phyloP scores from a whole-genome alignment of 2,113 vertebrate species.

The Chloropsis cyanopogon region DNA sequence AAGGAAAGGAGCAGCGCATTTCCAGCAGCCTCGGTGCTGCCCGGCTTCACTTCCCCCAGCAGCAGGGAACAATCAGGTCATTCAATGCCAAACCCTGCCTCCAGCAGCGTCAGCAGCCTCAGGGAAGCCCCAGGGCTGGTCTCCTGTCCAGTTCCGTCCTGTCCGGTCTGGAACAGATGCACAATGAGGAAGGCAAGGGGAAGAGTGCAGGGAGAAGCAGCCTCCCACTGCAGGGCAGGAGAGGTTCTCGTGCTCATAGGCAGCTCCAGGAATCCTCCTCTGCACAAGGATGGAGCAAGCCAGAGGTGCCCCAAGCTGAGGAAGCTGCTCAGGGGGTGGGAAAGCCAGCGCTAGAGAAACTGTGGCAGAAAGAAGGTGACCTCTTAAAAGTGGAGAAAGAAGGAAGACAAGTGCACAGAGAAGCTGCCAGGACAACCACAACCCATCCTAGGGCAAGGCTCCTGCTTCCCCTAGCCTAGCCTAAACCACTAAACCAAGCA shows the following conservation, averaged over 20 bases:
- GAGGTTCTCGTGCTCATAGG: background rate
- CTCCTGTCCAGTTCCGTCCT: background rate
- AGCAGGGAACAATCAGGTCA: background rate
- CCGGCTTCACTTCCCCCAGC: background rate
- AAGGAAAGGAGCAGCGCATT: background rate
- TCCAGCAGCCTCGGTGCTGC: background rate
- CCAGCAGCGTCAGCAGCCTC: background rate
- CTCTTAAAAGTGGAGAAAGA: background rate
- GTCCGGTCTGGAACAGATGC: fast-evolving
- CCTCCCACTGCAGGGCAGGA: fast-evolving
- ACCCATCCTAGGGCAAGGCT: background rate
- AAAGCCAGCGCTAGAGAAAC: background rate
- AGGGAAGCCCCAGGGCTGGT: background rate
- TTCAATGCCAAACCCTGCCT: background rate
- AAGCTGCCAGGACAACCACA: background rate
- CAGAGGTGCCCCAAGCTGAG: background rate
- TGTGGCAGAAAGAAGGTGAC: background rate
- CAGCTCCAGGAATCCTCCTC: background rate
- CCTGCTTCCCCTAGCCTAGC: background rate
- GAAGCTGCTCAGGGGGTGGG: background rate
- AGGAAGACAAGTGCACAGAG: background rate
- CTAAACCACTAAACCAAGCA: background rate
- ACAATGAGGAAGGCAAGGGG: background rate
- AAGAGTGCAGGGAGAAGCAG: background rate
- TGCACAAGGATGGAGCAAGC: fast-evolving